Conservation (phyloP, 2,797 vertebrate genomes). For the Lycodopsis pacificus region DNA sequence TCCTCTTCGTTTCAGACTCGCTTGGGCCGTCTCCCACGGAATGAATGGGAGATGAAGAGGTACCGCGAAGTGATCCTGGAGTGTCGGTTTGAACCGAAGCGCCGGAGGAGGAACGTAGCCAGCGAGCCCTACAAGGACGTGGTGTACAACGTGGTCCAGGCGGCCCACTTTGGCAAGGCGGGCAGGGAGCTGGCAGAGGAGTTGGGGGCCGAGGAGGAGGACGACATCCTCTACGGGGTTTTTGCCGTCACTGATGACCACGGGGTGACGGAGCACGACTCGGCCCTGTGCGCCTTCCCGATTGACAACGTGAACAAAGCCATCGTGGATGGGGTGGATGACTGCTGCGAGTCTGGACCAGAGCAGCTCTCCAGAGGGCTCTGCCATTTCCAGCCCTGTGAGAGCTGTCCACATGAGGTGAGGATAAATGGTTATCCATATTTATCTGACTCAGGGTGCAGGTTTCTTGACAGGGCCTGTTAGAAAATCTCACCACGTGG, state of each 20-base stretch:
- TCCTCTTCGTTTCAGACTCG: constrained; percentile 88
- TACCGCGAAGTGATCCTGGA: constrained; percentile 93
- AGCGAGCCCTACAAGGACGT: constrained; percentile 74
- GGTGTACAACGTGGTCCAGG: constrained; percentile 90
- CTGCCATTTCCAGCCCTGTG: constrained; percentile 88
- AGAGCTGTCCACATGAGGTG: constrained; percentile 93
- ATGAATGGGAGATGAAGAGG: constrained; percentile 84
- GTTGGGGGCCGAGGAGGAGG: constrained; percentile 82
- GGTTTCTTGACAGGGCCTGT: not conserved
- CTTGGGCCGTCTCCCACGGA: constrained; percentile 87
- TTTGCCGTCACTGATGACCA: constrained; percentile 85
- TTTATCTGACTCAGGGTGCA: not conserved
- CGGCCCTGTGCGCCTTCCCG: constrained; percentile 93
- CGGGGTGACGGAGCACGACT: constrained; percentile 73
- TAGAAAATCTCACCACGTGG: not conserved
- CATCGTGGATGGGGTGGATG: constrained; percentile 87
- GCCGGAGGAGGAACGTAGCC: constrained; percentile 75
- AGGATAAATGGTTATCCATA: constrained; percentile 60
- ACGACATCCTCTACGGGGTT: constrained; percentile 90
- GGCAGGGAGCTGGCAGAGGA: constrained; percentile 87
- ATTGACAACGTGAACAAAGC: constrained; percentile 85
- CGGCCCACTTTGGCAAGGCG: constrained; percentile 87
- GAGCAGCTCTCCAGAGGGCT: constrained; percentile 88
- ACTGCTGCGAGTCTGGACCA: constrained; percentile 85
- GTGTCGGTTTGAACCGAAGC: constrained; percentile 91